Base-by-base conservation (phyloP, 1,140 invertebrate genomes). In the Leptoteleia sp. region DNA sequence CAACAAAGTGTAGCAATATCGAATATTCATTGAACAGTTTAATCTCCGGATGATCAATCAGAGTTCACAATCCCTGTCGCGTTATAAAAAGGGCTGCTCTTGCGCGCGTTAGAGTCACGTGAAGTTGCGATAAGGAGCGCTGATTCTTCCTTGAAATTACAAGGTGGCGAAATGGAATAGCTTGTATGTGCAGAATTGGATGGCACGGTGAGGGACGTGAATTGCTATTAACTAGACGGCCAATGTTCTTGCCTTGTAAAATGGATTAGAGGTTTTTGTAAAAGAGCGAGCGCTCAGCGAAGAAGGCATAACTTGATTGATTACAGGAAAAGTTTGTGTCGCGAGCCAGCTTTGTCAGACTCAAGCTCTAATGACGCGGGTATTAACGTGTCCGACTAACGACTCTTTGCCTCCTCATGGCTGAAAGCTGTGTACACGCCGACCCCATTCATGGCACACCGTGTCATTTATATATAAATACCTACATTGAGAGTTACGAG, bases 251-350 rank as follows among this genome's bases (percentile, higher is more conserved):
- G 54, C 38, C 61, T 50, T 67, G 62, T 68, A 67, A 67, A 76
- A 76, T 40, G 54, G 54, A 76, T 76, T 67, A 76, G 31, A 68
- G 72, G 54, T 61, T 67, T 75, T 75, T 67, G 27, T 52, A 45
- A 59, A 59, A 67, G 52, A 52, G 17, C 50, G 35, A 61, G 19
- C 19, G 57, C 42, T 52, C 15, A n/a, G 13, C 48, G 52, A 73
- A 76, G 62, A 76, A 68, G 61, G 64, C 62, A 68, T 68, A 76
- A 76, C 62, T 68, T 76, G 72, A 76, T 76, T 76, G 72, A 76
- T 76, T 68, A 68, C 72, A 76, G 72, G 48, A 25, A 76, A 76
- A 76, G 38, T 62, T 68, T 52, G 38, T 48, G 64, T 55, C 55
- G 52, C 54, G 61, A 59, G 17, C 25, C 48, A 59, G 54, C 38